Percentiles rank a stretch among this genome's conserved stretches.
Evolutionary conservation across 2,113 vertebrate genomes (phyloP).

Genomic region (Chaenocephalus aceratus): DNA sequence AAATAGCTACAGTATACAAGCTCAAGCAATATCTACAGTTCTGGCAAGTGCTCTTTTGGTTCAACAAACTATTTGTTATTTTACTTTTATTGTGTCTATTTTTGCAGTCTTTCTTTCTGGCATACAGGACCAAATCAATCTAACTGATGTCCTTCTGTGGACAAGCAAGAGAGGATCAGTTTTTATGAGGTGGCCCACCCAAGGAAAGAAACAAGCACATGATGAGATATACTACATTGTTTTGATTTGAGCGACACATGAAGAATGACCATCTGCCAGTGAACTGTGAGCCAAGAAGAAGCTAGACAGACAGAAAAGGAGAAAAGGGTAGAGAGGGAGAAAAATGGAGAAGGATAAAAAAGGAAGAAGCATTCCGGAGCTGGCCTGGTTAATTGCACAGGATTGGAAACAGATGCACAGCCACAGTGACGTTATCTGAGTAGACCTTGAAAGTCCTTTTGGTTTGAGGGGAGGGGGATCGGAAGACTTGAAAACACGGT

Average conservation of each 20-base stretch:
- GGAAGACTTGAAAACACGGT: slow-evolving; percentile 36
- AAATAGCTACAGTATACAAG: slow-evolving; percentile 51
- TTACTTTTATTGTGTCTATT: slow-evolving; percentile 39
- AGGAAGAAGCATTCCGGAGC: slow-evolving; percentile 78
- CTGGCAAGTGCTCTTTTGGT: slow-evolving; percentile 41
- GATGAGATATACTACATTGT: slow-evolving; percentile 41
- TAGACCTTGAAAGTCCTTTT: slow-evolving; percentile 78
- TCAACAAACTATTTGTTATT: slow-evolving; percentile 40
- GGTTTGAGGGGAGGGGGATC: slow-evolving; percentile 68
- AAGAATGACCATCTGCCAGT: slow-evolving; percentile 47
- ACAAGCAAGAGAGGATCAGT: slow-evolving; percentile 14
- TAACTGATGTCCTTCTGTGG: slow-evolving; percentile 16
- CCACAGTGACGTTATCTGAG: slow-evolving; percentile 80
- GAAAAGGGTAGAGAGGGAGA: slow-evolving; percentile 44
- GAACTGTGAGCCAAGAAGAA: slow-evolving; percentile 26
- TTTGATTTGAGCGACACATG: slow-evolving; percentile 56
- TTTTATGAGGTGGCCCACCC: slow-evolving; percentile 41
- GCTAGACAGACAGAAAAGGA: slow-evolving; percentile 19
- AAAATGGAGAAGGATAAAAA: slow-evolving; percentile 63
- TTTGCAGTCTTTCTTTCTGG: slow-evolving; percentile 40
- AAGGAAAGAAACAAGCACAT: slow-evolving; percentile 48
- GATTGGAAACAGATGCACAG: slow-evolving; percentile 85
- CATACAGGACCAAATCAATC: not conserved
- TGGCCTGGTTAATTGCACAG: slow-evolving; percentile 78
- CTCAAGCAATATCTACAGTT: slow-evolving; percentile 45